Evolutionary conservation across 2,797 vertebrate species (phyloP), one percentile per base, ranked within the genome.

Genomic region (Darevskia mixta): DNA sequence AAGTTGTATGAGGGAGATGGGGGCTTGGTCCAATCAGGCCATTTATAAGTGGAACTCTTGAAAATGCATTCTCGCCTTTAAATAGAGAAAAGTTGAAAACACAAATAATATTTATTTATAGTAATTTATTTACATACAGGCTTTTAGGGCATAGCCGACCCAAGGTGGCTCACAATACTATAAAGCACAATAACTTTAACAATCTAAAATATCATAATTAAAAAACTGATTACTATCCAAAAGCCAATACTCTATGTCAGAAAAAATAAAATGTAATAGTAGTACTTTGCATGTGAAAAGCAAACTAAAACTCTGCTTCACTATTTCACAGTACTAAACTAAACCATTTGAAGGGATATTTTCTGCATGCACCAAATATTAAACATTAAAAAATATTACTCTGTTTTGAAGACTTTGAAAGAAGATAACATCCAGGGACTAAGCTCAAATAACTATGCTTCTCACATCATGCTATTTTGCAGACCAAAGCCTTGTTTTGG

Each of bases 11-110:
- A 61, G 97, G 93, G 66, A 99, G 98, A 55, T 98, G 98, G 88
- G 98, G 97, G 93, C 94, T 98, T 91, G 98, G 97, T 94, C 98
- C 98, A 94, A 99, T 98, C 94, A 99, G 97, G 81, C 99, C 99
- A 87, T 99, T 99, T 95, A 99, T 98, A 95, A 98, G 97, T 45
- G 98, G 98, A 95, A 99, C 98, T 95, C 98, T 97, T 90, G 98
- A 98, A 96, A 99, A 99, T 1, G 98, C 96, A 89, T 97, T 96
- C 93, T 98, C 98, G 91, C 98, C 98, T 99, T 73, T 32, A 89
- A 94, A 41, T 41, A 41, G 38, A 85, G 77, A 92, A 90, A 85
- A 82, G 67, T 23, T 86, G 86, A 66, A 80, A 86, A 79, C 7
- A 84, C 2, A 85, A 32, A 11, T 23, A 64, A 64, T 23, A 64